Evolutionary conservation across 2,113 vertebrate genomes (phyloP).

Genomic region (Pteruthius melanotis): DNA sequence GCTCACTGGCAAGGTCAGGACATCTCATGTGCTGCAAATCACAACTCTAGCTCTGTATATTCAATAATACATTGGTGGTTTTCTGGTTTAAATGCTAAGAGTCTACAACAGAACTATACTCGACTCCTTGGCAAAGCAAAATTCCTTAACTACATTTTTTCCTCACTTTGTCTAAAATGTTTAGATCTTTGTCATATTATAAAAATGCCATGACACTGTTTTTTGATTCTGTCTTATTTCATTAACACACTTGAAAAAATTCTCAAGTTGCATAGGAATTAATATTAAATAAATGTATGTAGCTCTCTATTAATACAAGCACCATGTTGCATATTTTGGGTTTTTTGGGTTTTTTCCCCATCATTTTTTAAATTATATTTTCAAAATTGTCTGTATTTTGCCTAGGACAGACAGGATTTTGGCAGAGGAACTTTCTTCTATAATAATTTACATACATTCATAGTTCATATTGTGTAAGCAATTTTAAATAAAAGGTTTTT

Average conservation of each 20-base stretch:
- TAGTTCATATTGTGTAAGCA: neutral
- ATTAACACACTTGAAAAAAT: neutral
- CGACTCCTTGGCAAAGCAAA: neutral
- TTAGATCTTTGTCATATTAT: neutral
- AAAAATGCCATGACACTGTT: neutral
- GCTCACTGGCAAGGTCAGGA: neutral
- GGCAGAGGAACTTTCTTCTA: neutral
- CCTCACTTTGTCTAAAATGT: neutral
- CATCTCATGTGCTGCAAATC: neutral
- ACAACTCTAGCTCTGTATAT: neutral
- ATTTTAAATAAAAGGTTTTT: neutral
- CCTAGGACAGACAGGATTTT: neutral
- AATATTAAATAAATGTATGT: neutral
- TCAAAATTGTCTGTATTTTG: neutral
- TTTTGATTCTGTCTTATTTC: neutral
- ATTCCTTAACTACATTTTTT: neutral
- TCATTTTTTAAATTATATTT: neutral
- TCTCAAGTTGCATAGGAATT: neutral
- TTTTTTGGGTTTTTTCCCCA: rapidly evolving
- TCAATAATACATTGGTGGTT: neutral
- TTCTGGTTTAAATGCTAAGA: neutral
- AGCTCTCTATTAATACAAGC: neutral
- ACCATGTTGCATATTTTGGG: neutral
- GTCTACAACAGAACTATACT: neutral
- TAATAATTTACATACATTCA: neutral